Conservation (phyloP, 1,140 invertebrate genomes). For the Drosophila gunungcola region DNA sequence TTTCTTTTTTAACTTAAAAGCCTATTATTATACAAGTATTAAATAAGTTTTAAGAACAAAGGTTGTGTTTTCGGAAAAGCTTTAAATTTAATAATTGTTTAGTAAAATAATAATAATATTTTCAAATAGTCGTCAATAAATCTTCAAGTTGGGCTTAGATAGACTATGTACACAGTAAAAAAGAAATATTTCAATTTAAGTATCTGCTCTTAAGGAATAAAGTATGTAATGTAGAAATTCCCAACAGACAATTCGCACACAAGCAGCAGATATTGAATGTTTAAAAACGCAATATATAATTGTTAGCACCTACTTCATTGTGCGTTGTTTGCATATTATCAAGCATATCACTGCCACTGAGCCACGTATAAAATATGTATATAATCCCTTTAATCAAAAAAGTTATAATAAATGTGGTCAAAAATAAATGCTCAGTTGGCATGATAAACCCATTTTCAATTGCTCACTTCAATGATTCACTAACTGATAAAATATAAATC, state of each 20-base stretch:
- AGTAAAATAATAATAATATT: too few species aligned
- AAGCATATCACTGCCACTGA: not conserved
- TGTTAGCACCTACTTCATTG: slow-evolving; percentile 7
- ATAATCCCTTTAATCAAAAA: slow-evolving; percentile 9
- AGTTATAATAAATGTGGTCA: slow-evolving; percentile 8
- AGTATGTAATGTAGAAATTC: too few species aligned
- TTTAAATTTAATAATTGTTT: too few species aligned
- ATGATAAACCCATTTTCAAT: slow-evolving; percentile 31
- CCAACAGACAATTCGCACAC: not conserved
- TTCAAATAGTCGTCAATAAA: too few species aligned
- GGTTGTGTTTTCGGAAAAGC: too few species aligned
- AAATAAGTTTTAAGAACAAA: too few species aligned
- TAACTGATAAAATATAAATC: slow-evolving; percentile 1
- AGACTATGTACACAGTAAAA: too few species aligned
- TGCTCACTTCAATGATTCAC: slow-evolving; percentile 15
- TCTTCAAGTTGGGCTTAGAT: too few species aligned
- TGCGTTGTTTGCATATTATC: slow-evolving; percentile 14
- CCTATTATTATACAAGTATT: too few species aligned
- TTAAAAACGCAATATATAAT: slow-evolving; percentile 11
- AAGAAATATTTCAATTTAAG: too few species aligned
- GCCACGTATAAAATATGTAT: slow-evolving; percentile 9
- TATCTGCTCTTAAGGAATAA: too few species aligned
- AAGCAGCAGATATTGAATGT: not conserved
- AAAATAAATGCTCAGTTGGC: slow-evolving; percentile 10
- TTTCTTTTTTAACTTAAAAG: too few species aligned